phyloP scores from a whole-genome alignment of 2,113 vertebrate species.

The Pyxicephalus adspersus region DNA sequence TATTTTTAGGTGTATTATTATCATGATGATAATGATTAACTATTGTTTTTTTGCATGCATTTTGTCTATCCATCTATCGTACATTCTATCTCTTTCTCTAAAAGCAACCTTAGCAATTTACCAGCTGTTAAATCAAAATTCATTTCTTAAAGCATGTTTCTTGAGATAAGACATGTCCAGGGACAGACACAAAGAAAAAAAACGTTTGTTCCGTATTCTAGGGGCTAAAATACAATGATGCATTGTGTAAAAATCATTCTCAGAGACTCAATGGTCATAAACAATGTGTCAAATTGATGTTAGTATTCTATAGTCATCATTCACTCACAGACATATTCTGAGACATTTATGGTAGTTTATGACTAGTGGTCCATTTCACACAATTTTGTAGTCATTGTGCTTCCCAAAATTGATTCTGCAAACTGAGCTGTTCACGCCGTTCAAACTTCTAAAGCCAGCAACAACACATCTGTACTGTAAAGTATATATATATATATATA shows the following conservation, averaged over 20 bases:
- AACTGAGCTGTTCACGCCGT: constrained; percentile 1
- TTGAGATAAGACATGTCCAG: constrained; percentile 34
- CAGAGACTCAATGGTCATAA: constrained; percentile 27
- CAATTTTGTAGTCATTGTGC: constrained; percentile 38
- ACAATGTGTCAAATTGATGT: constrained; percentile 37
- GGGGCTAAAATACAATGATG: background rate
- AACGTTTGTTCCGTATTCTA: constrained; percentile 23
- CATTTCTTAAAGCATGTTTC: too few species aligned
- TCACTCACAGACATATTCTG: constrained; percentile 28
- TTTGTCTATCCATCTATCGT: too few species aligned
- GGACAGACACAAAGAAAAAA: background rate
- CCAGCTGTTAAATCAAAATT: too few species aligned
- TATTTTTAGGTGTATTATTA: too few species aligned
- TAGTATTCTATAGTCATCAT: constrained; percentile 20
- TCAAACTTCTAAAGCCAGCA: constrained; percentile 9
- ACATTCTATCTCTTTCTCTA: too few species aligned
- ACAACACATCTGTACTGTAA: constrained; percentile 14
- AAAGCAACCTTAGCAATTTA: too few species aligned
- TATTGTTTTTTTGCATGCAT: too few species aligned
- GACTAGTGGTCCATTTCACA: constrained; percentile 37
- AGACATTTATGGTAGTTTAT: constrained; percentile 30
- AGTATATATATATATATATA: background rate
- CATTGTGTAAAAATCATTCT: constrained; percentile 33
- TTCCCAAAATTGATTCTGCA: constrained; percentile 40
- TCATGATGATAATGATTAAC: too few species aligned